These are phyloP conservation scores for Bufo bufo DNA, from an alignment of 2,113 vertebrate genomes.

Conservation along the genomic window DNA sequence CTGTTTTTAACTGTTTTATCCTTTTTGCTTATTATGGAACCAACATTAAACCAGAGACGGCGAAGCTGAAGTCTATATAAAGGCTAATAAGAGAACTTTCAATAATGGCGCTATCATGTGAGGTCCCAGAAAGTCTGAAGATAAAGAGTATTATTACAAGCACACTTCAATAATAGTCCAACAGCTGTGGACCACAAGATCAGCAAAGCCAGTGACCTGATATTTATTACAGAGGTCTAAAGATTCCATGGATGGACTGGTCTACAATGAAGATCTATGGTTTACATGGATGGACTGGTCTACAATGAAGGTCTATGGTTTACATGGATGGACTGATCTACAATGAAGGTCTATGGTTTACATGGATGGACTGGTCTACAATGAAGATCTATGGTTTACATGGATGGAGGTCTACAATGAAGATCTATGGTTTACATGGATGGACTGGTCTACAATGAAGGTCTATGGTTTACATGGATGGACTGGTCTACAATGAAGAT, in stretches of 20 bases:
- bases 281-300: not conserved
- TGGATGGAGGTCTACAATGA: not conserved
- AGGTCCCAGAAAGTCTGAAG: not conserved
- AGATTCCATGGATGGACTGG: not conserved
- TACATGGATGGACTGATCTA: not conserved
- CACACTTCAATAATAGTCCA: not conserved
- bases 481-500: not conserved
- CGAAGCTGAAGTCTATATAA: not conserved
- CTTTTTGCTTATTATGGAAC: not conserved
- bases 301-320: not conserved
- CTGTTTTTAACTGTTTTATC: conserved; percentile 20
- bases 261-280: not conserved
- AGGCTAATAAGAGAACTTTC: not conserved
- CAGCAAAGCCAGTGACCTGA: not conserved
- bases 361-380: not conserved
- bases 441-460: not conserved
- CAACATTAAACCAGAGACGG: not conserved
- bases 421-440: not conserved
- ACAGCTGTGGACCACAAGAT: not conserved
- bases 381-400: not conserved
- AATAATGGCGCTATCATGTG: not conserved
- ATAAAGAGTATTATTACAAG: not conserved
- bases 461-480: not conserved
- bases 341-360: not conserved
- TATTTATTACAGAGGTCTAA: not conserved